phyloP scores from a whole-genome alignment of 1,140 invertebrate genomes.

The Trichonephila inaurata region DNA sequence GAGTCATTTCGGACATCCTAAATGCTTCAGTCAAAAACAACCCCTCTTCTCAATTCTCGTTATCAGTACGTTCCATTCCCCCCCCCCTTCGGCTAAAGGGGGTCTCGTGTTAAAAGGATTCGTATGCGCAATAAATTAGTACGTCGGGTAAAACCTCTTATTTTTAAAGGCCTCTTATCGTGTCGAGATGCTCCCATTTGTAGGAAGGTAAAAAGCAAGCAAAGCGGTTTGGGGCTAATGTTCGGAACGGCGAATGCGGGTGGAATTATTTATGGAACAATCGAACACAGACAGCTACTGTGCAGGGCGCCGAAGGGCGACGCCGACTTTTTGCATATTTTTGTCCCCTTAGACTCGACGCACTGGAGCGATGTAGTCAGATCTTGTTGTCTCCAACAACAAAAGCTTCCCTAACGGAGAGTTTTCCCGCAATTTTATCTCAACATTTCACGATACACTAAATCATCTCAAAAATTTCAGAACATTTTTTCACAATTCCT shows the following conservation, averaged over 20 bases:
- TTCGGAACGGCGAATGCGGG: not conserved
- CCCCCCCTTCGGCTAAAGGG: not conserved
- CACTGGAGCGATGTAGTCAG: no score
- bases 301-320: not conserved
- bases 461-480: no score
- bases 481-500: no score
- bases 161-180: constrained; percentile 27
- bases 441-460: no score
- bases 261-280: constrained; percentile 27
- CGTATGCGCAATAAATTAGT: constrained; percentile 15
- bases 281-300: constrained; percentile 32
- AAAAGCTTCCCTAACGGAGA: no score
- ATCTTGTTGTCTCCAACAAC: no score
- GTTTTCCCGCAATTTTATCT: no score
- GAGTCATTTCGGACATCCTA: not conserved
- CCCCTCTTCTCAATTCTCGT: not conserved
- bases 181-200: not conserved
- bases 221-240: not conserved
- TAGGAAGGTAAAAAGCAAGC: constrained; percentile 20
- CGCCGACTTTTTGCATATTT: not conserved
- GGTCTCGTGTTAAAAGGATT: constrained; percentile 30
- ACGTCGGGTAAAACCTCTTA: constrained; percentile 1
- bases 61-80: not conserved
- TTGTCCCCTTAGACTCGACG: not conserved
- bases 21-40: not conserved